Conservation (phyloP, 1,140 invertebrate genomes). For the Leguminivora glycinivorella region DNA sequence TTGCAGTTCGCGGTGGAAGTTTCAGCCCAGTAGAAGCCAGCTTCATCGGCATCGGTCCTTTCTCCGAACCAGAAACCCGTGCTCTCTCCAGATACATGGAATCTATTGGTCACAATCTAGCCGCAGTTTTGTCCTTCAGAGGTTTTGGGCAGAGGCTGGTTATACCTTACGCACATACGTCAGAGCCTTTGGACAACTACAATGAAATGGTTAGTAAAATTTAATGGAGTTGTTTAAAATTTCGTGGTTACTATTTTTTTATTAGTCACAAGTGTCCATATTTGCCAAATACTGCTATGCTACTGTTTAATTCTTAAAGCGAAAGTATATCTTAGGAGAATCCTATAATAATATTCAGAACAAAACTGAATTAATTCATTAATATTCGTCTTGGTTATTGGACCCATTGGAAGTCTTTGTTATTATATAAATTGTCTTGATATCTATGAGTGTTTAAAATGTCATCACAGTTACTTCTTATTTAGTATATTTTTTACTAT, state of each 20-base stretch:
- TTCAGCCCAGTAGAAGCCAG: conserved; percentile 43
- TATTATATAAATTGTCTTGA: too few relatives aligned
- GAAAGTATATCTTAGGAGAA: too few relatives aligned
- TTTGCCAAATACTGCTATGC: too few relatives aligned
- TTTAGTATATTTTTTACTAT: background rate
- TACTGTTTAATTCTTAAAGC: too few relatives aligned
- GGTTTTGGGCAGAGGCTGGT: conserved; percentile 75
- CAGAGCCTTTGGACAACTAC: conserved; percentile 72
- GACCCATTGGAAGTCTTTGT: too few relatives aligned
- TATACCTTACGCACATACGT: conserved; percentile 70
- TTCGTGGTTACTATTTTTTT: too few relatives aligned
- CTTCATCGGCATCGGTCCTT: conserved; percentile 78
- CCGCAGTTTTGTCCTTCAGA: conserved; percentile 74
- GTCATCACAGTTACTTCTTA: background rate
- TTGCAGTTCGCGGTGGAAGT: conserved; percentile 64
- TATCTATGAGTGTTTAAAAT: too few relatives aligned
- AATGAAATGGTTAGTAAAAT: conserved; percentile 63
- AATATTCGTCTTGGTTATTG: too few relatives aligned
- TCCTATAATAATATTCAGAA: too few relatives aligned
- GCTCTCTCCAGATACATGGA: conserved; percentile 69
- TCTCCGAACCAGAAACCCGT: conserved; percentile 82
- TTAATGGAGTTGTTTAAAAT: conserved; percentile 34
- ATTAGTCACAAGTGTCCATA: too few relatives aligned
- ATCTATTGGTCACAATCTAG: conserved; percentile 51
- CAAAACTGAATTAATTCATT: too few relatives aligned